Evolutionary conservation across 2,888 invertebrate species (phyloP), one percentile per base, ranked within the genome.

Genomic region (Euzophera pinguis): DNA sequence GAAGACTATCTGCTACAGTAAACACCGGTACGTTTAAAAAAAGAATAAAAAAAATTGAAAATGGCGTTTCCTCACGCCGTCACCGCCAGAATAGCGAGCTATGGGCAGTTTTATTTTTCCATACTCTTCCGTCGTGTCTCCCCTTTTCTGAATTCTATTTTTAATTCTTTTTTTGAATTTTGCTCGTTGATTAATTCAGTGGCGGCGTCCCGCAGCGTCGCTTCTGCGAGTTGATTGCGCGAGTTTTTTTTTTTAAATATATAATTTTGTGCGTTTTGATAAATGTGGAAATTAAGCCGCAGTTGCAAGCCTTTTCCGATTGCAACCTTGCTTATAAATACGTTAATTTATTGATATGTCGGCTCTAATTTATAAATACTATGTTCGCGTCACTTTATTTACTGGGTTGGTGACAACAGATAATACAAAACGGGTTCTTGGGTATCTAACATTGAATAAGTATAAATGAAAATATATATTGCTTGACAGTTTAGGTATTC

Each of bases 111-210:
- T 85, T 81, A 74, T 82, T 82, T 78, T 75, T 69, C 68, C 64
- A 69, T 75, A 71, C 76, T 80, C 77, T 78, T 79, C 77, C 80
- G 76, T 65, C 65, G 70, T 75, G 73, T 73, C 69, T 77, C 73
- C 75, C 73, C 69, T 76, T 76, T 75, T 71, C 73, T 74, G 75
- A 70, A 69, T 67, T 14, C 32, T 45, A 65, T 78, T 76, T 81
- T 78, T 73, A 71, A 74, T 73, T 71, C 72, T 73, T 67, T 58
- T 53, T 50, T 52, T 34, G 55, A 64, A 69, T 70, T 73, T 75
- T 39, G 22, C 63, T 8, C 67, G 80, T 83, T 85, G 82, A 86
- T 88, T 87, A 88, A 86, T 86, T 83, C 79, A 78, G 82, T 83
- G 81, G 84, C 79, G 71, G 73, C 67, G 50, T 67, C 82, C 85